Conservation (phyloP, 2,113 vertebrate genomes). For the Syrrhaptes paradoxus region DNA sequence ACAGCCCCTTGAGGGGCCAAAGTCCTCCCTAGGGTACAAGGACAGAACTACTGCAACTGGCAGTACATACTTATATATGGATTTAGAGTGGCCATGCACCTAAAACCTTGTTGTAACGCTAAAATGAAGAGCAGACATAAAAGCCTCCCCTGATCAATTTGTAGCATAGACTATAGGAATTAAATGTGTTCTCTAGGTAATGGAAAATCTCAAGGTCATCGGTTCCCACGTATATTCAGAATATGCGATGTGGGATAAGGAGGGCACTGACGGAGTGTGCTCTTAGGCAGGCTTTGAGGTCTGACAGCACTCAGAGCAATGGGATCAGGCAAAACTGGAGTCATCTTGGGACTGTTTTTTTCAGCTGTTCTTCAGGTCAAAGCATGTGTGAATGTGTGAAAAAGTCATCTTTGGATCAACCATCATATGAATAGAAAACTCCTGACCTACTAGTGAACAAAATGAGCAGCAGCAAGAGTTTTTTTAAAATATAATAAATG, state of each 20-base stretch:
- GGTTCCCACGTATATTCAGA: rapidly evolving
- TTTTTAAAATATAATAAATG: background rate
- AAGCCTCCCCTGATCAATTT: background rate
- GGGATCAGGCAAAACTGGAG: background rate
- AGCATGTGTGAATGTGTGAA: background rate
- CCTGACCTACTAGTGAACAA: no score
- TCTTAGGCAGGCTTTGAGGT: background rate
- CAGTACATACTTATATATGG: background rate
- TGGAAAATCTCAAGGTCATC: background rate
- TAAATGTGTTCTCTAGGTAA: rapidly evolving
- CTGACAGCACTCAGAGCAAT: background rate
- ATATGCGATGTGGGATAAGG: rapidly evolving
- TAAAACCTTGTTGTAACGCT: background rate
- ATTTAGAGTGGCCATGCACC: background rate
- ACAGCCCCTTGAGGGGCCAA: rapidly evolving
- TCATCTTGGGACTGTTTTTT: background rate
- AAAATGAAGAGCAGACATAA: background rate
- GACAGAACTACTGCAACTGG: background rate
- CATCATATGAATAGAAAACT: background rate
- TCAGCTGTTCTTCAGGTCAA: background rate
- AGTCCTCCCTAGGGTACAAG: background rate
- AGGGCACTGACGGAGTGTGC: background rate
- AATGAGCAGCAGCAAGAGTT: background rate
- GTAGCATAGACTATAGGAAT: background rate
- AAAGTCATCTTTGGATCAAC: background rate